Evolutionary conservation across 1,140 invertebrate species (phyloP).

Genomic region (Lasioglossum baleicum): DNA sequence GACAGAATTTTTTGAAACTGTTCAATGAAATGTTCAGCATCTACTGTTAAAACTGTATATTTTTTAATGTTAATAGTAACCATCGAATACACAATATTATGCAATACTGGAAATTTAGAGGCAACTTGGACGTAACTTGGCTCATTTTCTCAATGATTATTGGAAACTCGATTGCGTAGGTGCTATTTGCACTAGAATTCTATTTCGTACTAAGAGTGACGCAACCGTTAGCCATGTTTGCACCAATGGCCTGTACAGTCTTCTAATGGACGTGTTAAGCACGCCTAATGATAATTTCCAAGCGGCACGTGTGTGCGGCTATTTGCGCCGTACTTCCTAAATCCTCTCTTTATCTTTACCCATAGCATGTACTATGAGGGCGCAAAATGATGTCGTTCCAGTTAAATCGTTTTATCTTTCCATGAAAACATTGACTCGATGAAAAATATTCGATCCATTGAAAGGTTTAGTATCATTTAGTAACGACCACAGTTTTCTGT

Average conservation of each 20-base stretch:
- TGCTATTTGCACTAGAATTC: neutral
- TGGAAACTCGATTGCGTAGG: too few species aligned
- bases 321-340: neutral
- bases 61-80: too few species aligned
- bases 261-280: neutral
- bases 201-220: neutral
- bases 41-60: too few species aligned
- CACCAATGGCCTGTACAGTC: neutral
- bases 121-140: too few species aligned
- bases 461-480: too few species aligned
- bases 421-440: neutral
- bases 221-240: neutral
- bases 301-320: neutral
- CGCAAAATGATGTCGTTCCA: neutral
- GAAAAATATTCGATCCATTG: too few species aligned
- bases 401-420: neutral
- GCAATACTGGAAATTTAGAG: too few species aligned
- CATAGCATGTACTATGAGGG: neutral
- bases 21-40: too few species aligned
- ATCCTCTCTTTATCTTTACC: neutral
- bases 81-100: too few species aligned
- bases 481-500: too few species aligned
- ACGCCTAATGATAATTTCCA: neutral
- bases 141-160: too few species aligned
- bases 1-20: too few species aligned